phyloP scores from a whole-genome alignment of 2,113 vertebrate species.

The Actenoides lindsayi region DNA sequence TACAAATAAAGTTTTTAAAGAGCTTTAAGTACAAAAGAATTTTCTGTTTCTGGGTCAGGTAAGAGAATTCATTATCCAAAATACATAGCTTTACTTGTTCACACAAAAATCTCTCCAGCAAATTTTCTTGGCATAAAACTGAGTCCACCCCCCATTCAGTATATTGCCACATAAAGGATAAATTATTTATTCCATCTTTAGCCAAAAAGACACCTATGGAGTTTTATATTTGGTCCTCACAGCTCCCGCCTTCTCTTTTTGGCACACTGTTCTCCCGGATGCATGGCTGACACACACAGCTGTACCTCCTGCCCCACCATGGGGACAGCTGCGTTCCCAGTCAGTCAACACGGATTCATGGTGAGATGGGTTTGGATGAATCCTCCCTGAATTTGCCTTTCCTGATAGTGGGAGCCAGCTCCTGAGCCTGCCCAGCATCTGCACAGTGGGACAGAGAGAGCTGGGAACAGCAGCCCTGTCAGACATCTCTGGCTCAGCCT shows the following conservation, averaged over 20 bases:
- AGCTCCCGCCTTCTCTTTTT: not conserved
- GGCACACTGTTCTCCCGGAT: not conserved
- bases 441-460: accelerated
- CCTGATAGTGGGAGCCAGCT: not conserved
- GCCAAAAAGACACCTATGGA: not conserved
- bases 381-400: not conserved
- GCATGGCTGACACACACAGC: not conserved
- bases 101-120: not conserved
- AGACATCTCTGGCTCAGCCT: not conserved
- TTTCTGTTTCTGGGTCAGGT: not conserved
- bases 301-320: not conserved
- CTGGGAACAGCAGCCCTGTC: not conserved
- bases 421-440: not conserved
- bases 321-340: not conserved
- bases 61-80: not conserved
- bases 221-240: not conserved
- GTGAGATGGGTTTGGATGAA: accelerated
- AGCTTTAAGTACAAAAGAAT: not conserved
- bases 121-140: not conserved
- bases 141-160: not conserved
- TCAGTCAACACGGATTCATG: not conserved
- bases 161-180: not conserved
- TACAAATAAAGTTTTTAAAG: not conserved
- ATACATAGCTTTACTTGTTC: not conserved
- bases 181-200: not conserved